phyloP scores from a whole-genome alignment of 2,888 invertebrate species.

The Malacosoma neustria region DNA sequence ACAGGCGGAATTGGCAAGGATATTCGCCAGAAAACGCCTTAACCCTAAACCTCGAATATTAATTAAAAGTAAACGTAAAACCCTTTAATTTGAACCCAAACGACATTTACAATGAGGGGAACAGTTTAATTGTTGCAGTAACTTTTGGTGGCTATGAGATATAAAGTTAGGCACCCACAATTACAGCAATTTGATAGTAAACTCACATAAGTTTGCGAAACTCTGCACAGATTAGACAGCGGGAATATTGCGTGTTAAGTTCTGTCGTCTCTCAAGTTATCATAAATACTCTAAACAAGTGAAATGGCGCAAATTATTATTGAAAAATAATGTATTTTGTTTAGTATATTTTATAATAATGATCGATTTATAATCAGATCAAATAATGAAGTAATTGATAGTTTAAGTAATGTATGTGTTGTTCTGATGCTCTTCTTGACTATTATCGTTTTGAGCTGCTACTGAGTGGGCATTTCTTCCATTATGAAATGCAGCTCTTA shows the following conservation, averaged over 20 bases:
- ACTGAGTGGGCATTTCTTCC: no score
- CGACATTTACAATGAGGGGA: slow-evolving; percentile 10
- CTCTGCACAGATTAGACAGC: slow-evolving; percentile 12
- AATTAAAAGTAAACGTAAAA: slow-evolving; percentile 1
- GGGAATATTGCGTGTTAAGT: slow-evolving; percentile 12
- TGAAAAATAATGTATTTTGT: no score
- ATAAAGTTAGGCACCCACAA: slow-evolving; percentile 44
- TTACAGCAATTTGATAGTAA: slow-evolving; percentile 48
- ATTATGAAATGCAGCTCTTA: no score
- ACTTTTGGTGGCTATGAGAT: slow-evolving; percentile 38
- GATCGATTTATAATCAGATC: no score
- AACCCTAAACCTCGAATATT: neutral
- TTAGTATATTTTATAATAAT: no score
- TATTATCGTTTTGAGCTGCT: no score
- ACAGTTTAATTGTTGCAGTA: slow-evolving; percentile 40
- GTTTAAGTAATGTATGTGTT: no score
- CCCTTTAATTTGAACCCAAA: neutral
- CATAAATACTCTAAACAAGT: no score
- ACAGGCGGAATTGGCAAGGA: neutral
- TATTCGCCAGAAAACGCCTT: neutral
- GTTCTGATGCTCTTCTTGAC: no score
- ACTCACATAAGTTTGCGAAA: slow-evolving; percentile 17
- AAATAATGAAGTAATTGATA: no score
- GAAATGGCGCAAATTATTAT: no score
- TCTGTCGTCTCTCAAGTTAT: no score